Percentiles rank a stretch among this genome's conserved stretches.
Evolutionary conservation across 2,888 invertebrate species (phyloP).

Genomic region (Drosophila vallismaia): DNA sequence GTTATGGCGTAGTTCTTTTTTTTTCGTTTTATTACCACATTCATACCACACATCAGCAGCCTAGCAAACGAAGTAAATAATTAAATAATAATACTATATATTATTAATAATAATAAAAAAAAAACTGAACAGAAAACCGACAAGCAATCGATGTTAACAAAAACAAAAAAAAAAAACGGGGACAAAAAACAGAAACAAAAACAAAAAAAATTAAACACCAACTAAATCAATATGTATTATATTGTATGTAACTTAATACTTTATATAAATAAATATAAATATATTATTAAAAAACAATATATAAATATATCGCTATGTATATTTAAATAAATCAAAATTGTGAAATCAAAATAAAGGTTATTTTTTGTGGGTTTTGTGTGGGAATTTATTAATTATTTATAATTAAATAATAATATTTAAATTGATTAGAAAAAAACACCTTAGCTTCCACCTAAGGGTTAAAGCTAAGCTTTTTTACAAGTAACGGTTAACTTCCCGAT

Average conservation of each 20-base stretch:
- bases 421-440: neutral
- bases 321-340: constrained; percentile 45
- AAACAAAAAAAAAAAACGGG: constrained; percentile 12
- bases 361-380: neutral
- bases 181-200: constrained; percentile 2
- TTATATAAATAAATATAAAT: constrained; percentile 31
- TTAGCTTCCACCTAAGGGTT: neutral
- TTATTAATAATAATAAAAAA: neutral
- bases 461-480: neutral
- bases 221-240: constrained; percentile 70
- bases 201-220: constrained; percentile 44
- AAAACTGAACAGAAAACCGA: constrained; percentile 15
- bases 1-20: constrained; percentile 52
- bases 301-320: constrained; percentile 38
- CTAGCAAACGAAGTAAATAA: constrained; percentile 1
- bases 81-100: neutral
- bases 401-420: too few relatives aligned
- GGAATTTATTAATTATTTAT: too few relatives aligned
- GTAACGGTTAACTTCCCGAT: neutral
- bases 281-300: constrained; percentile 15
- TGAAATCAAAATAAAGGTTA: constrained; percentile 8
- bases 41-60: constrained; percentile 1
- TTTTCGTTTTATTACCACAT: constrained; percentile 39
- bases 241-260: constrained; percentile 58
- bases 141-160: constrained; percentile 31